phyloP scores from a whole-genome alignment of 2,888 invertebrate genomes.

The Therioaphis trifolii region DNA sequence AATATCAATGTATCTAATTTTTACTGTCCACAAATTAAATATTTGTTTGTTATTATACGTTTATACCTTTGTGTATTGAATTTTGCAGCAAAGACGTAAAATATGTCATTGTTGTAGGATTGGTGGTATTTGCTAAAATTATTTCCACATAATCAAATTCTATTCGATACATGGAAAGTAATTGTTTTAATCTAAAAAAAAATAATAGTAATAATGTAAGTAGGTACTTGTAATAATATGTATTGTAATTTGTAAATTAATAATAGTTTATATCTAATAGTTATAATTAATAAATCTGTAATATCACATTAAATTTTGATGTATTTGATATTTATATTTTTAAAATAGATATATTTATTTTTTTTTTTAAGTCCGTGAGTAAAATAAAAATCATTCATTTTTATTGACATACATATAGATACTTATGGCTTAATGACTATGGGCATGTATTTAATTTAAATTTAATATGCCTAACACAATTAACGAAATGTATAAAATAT shows the following conservation, averaged over 20 bases:
- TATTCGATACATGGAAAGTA: slow-evolving; percentile 37
- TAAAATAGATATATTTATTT: no score
- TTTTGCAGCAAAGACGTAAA: slow-evolving; percentile 47
- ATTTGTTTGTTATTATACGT: neutral
- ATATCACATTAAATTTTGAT: no score
- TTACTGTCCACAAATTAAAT: no score
- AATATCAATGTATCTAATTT: no score
- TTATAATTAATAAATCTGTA: no score
- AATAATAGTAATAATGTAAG: neutral
- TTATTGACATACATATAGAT: no score
- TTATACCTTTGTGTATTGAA: neutral
- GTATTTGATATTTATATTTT: no score
- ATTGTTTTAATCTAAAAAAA: slow-evolving; percentile 53
- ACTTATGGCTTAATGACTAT: no score
- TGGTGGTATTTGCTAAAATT: slow-evolving; percentile 12
- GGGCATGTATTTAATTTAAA: neutral
- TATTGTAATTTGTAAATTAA: neutral
- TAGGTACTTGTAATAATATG: neutral
- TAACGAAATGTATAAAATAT: neutral
- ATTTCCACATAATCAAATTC: slow-evolving; percentile 44
- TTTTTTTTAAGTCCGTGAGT: no score
- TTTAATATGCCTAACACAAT: no score
- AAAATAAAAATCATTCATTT: no score
- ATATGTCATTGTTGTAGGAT: slow-evolving; percentile 33
- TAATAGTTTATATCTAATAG: no score